Conservation (phyloP, 53 echinoderm and acorn worm genomes). For the Antedon mediterranea region DNA sequence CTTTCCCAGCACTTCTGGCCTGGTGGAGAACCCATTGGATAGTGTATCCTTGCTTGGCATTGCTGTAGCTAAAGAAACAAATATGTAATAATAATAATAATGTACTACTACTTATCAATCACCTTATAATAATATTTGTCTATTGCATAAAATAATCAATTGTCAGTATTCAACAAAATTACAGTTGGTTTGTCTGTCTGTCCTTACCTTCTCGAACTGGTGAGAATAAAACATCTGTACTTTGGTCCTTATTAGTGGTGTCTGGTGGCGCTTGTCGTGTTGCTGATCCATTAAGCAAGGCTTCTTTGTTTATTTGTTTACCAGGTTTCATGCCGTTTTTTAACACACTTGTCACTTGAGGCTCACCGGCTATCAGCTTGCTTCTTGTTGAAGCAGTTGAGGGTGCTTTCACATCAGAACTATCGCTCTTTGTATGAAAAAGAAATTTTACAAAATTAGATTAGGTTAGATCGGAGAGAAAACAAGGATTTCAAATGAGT, state of each 20-base stretch:
- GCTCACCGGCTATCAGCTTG: conserved; percentile 4
- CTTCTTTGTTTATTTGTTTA: conserved; percentile 6
- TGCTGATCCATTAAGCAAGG: neutral
- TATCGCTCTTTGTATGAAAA: neutral
- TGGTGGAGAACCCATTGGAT: neutral
- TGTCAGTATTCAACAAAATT: too few species aligned
- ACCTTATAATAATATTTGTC: too few species aligned
- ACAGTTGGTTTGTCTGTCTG: neutral
- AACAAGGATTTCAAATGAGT: too few species aligned
- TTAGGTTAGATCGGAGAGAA: too few species aligned
- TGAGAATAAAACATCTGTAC: conserved; percentile 47
- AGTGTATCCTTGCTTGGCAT: neutral
- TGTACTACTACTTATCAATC: too few species aligned
- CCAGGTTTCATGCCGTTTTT: conserved; percentile 17
- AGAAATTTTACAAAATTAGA: neutral
- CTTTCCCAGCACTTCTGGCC: conserved; percentile 57
- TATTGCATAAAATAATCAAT: too few species aligned
- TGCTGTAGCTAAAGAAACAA: neutral
- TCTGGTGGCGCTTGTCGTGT: neutral
- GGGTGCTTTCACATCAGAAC: neutral
- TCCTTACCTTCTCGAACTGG: conserved; percentile 69
- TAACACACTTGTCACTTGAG: neutral
- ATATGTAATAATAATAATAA: too few species aligned
- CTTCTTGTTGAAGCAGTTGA: neutral
- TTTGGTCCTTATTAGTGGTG: conserved; percentile 30